phyloP scores from a whole-genome alignment of 2,113 vertebrate species.

The Rhipidura dahli region DNA sequence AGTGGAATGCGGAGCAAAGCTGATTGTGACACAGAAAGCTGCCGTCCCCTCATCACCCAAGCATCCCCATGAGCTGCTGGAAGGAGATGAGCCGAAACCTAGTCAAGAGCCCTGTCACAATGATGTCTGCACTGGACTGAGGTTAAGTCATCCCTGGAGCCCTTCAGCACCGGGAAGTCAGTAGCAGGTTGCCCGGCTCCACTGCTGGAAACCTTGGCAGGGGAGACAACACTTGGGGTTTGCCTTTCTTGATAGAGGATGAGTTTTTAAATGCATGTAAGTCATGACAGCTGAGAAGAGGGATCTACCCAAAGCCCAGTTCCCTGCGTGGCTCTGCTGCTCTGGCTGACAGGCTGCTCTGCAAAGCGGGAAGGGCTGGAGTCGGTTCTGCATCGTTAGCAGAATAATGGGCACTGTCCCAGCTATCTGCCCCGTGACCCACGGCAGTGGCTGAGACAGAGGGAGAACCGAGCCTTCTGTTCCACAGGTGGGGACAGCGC shows the following conservation, averaged over 20 bases:
- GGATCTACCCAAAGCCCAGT: background rate
- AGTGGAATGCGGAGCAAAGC: background rate
- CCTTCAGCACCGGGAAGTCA: constrained; percentile 17
- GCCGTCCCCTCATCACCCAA: background rate
- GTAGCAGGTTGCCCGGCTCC: constrained; percentile 28
- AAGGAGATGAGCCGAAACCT: constrained; percentile 47
- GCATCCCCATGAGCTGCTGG: constrained; percentile 15
- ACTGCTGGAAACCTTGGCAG: constrained; percentile 26
- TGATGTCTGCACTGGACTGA: background rate
- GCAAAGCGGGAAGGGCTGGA: background rate
- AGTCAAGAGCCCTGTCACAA: constrained; percentile 47
- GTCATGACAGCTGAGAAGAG: constrained; percentile 35
- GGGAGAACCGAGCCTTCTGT: background rate
- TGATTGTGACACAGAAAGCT: background rate
- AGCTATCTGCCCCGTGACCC: background rate
- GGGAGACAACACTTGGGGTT: background rate
- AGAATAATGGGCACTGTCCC: background rate
- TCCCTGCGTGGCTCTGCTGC: background rate
- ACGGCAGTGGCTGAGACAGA: background rate
- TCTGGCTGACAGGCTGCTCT: background rate
- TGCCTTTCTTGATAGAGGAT: constrained; percentile 4
- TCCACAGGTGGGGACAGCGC: background rate
- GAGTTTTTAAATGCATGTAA: background rate
- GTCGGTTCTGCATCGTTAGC: background rate
- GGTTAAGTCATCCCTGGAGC: constrained; percentile 45